Base-by-base conservation (phyloP, 2,113 vertebrate genomes). In the Astatotilapia flaviijosephi region DNA sequence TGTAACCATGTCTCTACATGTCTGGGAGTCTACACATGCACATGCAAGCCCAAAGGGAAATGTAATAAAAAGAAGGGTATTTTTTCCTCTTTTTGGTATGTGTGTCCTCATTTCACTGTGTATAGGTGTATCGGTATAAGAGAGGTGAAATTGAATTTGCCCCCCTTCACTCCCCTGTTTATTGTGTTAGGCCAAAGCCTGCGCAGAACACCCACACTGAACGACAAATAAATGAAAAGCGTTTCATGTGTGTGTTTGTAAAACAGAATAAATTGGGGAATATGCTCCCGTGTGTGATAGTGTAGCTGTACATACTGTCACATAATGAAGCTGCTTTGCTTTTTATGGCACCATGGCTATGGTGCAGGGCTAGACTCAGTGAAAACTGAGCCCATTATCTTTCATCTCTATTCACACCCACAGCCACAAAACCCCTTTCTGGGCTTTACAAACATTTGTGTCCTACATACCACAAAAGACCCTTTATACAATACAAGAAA, bases 141-240 rank as follows among this genome's bases (percentile, higher is more conserved):
- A 83, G 55, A 89, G 90, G 91, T 93, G 91, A 94, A 92, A 94
- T 90, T 91, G 86, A 94, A 92, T 95, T 80, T 80, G 54, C 47
- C 85, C 56, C 73, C 17, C 21, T 77, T 86, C 86, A 45, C 54
- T 68, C 79, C 73, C 35, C 37, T 85, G 31, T 93, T 88, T 91
- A 91, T 93, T 93, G 89, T 81, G 90, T 92, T 87, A 92, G 83
- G 68, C 54, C 77, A 75, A 60, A 85, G 83, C 85, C 54, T 45
- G 53, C 1, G 1, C 33, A n/a, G 35, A 81, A 82, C 88, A 75
- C 80, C 68, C 82, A 58, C 62, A 51, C 49, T 84, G 86, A 90
- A 84, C 82, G 42, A 56, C 75, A 87, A 94, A 91, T 89, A 79
- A 91, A 91, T 89, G 14, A 86, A 89, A 89, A 70, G 51, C 8